Conservation (phyloP, 2,113 vertebrate genomes). For the Phoxinus phoxinus region DNA sequence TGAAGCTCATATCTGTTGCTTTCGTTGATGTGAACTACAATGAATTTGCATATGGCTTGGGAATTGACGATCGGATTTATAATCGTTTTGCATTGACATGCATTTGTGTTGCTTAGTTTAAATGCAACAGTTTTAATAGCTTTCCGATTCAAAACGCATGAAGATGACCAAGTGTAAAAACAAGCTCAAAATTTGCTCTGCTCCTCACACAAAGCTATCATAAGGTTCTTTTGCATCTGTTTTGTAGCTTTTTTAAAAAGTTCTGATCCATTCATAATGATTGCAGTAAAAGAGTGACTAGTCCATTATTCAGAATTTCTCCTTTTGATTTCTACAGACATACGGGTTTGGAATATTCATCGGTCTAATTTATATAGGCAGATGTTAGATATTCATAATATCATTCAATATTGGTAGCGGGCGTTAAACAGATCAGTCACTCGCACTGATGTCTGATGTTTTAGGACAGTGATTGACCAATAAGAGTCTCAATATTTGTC, state of each 20-base stretch:
- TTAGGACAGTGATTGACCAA: background rate
- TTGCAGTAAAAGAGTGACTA: background rate
- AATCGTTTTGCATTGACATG: too few relatives aligned
- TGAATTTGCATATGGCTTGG: too few relatives aligned
- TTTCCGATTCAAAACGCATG: too few relatives aligned
- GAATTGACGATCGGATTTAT: too few relatives aligned
- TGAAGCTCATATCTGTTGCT: too few relatives aligned
- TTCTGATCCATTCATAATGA: background rate
- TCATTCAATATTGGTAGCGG: background rate
- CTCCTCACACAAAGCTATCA: background rate
- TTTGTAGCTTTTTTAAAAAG: background rate
- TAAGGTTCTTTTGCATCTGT: background rate
- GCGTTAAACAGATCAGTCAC: background rate
- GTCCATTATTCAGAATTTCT: background rate
- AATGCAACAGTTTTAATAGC: too few relatives aligned
- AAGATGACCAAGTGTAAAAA: too few relatives aligned
- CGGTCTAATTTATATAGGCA: background rate
- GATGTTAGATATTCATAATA: slow-evolving; percentile 3
- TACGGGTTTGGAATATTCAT: background rate
- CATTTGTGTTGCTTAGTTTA: too few relatives aligned
- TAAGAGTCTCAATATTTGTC: background rate
- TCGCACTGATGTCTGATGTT: background rate
- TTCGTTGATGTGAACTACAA: too few relatives aligned
- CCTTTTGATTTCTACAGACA: background rate
- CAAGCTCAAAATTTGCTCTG: background rate